A percentile compares a stretch with the other conserved stretches of the same genome.
Conservation (phyloP, 2,113 vertebrate genomes). For the Blennius ocellaris region DNA sequence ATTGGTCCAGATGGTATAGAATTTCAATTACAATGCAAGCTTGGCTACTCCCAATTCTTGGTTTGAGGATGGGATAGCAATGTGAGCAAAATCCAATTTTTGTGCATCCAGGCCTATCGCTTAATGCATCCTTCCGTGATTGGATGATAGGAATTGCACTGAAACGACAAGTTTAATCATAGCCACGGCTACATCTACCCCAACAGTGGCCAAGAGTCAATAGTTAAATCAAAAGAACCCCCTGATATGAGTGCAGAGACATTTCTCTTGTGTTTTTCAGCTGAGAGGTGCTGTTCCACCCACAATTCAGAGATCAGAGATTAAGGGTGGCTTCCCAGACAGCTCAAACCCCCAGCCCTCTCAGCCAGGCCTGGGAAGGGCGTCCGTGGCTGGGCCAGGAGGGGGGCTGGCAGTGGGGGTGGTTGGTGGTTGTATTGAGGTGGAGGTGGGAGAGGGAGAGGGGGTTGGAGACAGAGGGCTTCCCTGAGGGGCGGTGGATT, state of each 20-base stretch:
- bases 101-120: slow-evolving; percentile 73
- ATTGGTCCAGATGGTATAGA: slow-evolving; percentile 55
- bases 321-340: slow-evolving; percentile 47
- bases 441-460: slow-evolving; percentile 52
- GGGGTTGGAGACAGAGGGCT: slow-evolving; percentile 68
- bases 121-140: slow-evolving; percentile 61
- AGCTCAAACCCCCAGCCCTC: slow-evolving; percentile 36
- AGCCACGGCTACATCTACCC: slow-evolving; percentile 63
- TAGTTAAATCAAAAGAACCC: slow-evolving; percentile 69
- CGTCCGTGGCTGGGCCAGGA: slow-evolving; percentile 59
- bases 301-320: slow-evolving; percentile 46
- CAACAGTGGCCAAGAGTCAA: slow-evolving; percentile 68
- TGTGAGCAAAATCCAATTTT: slow-evolving; percentile 76
- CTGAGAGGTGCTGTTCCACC: slow-evolving; percentile 60
- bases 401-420: slow-evolving; percentile 69
- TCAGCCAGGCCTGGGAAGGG: slow-evolving; percentile 51
- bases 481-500: slow-evolving; percentile 83
- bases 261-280: slow-evolving; percentile 69
- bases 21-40: slow-evolving; percentile 73
- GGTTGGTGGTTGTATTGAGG: slow-evolving; percentile 68
- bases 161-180: slow-evolving; percentile 77
- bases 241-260: slow-evolving; percentile 73
- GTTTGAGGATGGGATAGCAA: slow-evolving; percentile 63
- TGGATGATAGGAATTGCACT: slow-evolving; percentile 61
- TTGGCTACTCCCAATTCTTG: slow-evolving; percentile 66